Evolutionary conservation across 2,797 vertebrate genomes (phyloP).

Genomic region (Enoplosus armatus): DNA sequence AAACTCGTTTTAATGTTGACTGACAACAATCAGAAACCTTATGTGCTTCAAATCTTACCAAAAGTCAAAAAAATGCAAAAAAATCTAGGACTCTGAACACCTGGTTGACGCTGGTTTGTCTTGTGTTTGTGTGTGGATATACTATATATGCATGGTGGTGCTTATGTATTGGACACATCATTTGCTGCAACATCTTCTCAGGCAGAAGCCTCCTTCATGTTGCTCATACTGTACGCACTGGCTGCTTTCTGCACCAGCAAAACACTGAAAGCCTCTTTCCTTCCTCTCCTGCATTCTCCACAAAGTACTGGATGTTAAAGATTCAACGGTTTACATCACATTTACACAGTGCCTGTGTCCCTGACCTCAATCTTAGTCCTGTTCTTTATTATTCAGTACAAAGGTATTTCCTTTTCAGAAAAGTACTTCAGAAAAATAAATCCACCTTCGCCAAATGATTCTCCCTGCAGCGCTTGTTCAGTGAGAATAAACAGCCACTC

Average conservation of each 20-base stretch:
- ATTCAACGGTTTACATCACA: slow-evolving; percentile 55
- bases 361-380: slow-evolving; percentile 38
- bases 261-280: slow-evolving; percentile 30
- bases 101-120: background rate
- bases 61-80: too few relatives aligned
- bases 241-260: slow-evolving; percentile 29
- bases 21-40: background rate
- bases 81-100: background rate
- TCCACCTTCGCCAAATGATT: slow-evolving; percentile 24
- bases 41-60: background rate
- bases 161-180: background rate
- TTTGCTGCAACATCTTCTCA: slow-evolving; percentile 18
- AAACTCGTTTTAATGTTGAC: background rate
- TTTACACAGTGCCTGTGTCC: slow-evolving; percentile 34
- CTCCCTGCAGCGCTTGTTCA: slow-evolving; percentile 20
- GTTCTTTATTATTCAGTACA: slow-evolving; percentile 20
- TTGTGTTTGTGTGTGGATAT: background rate
- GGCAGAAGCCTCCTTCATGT: slow-evolving; percentile 7
- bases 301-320: slow-evolving; percentile 46
- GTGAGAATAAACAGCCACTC: slow-evolving; percentile 43
- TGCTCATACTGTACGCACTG: background rate
- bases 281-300: slow-evolving; percentile 34
- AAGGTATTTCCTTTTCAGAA: slow-evolving; percentile 36
- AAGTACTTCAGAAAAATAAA: slow-evolving; percentile 37
- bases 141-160: background rate